Evolutionary conservation across 2,113 vertebrate genomes (phyloP), one percentile per base, ranked within the genome.

Genomic region (Pterocles burchelli): DNA sequence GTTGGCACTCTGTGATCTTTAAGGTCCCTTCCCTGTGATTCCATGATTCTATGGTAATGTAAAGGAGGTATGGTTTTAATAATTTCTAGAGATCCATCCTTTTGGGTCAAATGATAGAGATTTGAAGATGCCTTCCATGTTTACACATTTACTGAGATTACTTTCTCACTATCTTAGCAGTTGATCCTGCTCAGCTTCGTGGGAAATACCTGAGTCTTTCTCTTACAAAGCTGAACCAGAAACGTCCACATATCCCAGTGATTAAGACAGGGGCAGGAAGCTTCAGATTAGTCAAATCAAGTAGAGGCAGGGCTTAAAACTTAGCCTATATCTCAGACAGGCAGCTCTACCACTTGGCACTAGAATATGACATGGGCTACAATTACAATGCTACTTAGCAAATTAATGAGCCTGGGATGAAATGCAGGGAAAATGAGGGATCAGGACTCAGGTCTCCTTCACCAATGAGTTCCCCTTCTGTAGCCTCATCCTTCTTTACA

Each of bases 1-100:
- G 1, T 3, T 79, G 13, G 20, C 12, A 25, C 2, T 7, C 11
- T 7, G 3, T 54, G 18, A 34, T 19, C 8, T 67, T 79, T 83
- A 55, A 51, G 10, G 9, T 48, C 3, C 16, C 25, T 86, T 4
- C 38, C n/a, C 41, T 41, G 11, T 41, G 41, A 41, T 41, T 58
- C 28, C 45, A n/a, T 58, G 22, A 41, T 63, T 78, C 59, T 49
- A 20, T 71, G 22, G 51, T 17, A 59, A 38, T 0, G 0, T 51
- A 63, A 62, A 26, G 1, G 13, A 87, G 15, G 3, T 26, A 72
- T 0, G 2, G 7, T 45, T 75, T 79, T 34, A 79, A 67, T 12
- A 4, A 45, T 61, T 57, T 14, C 20, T 38, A 25, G 15, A 3
- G 14, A 79, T 45, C 0, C 0, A 5, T 48, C 19, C 11, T 68